Evolutionary conservation across 2,888 invertebrate genomes (phyloP), one percentile per base, ranked within the genome.

Genomic region (Trichopria drosophilae): DNA sequence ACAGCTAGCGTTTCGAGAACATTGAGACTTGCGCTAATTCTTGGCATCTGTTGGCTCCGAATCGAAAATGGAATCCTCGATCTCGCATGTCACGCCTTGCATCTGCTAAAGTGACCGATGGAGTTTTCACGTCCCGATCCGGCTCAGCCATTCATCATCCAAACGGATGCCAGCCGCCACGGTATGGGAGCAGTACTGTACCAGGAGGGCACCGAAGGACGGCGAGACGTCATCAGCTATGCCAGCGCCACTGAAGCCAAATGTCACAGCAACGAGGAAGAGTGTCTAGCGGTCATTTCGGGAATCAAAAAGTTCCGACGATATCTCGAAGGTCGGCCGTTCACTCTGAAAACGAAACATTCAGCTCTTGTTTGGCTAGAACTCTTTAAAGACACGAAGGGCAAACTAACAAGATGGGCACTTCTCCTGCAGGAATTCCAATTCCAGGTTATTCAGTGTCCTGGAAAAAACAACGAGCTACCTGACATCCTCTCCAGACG

Each of bases 311-410:
- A 23, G 22, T 40, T 41, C 15, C 45, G 45, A 20, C 46, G 22
- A 9, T 59, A 51, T 36, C 48, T 62, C 16, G 58, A 60, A 12
- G 51, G 48, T 4, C 9, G 42, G 6, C 45, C 39, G 5, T 60
- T 59, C 20, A 37, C 36, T 3, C 50, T 61, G 2, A 31, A 46
- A n/a, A 62, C 61, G 0, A 60, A 61, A 28, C 55, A 55, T n/a
- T 12, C 22, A 3, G 61, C 58, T 2, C 32, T 64, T 3, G 45
- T 47, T 1, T 64, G 61, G 64, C 49, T 62, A 6, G n/a, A 55
- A 1, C 26, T 22, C 5, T 22, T 51, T 7, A 59, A 57, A 26
- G 61, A 57, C 9, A 47, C 41, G 3, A 47, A 50, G 4, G 19
- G 45, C 2, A 64, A 64, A 32, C 51, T 60, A 1, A 44, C 34